Base-by-base conservation (phyloP, 2,113 vertebrate genomes). In the Sorex fumeus region DNA sequence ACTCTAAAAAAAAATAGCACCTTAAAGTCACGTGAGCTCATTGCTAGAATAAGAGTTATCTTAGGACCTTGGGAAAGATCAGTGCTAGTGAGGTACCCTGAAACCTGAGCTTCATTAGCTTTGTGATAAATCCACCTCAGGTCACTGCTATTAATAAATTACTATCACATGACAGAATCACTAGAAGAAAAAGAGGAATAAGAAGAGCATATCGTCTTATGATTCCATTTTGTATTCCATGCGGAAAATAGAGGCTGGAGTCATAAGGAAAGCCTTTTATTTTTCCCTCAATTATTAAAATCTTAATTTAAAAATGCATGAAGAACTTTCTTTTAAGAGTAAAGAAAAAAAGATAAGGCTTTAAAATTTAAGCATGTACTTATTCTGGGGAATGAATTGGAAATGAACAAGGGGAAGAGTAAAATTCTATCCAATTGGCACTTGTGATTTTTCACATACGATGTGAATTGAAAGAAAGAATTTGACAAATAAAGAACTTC, bases 241-340 rank as follows among this genome's bases (percentile, higher is more conserved):
- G 60, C 90, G 30, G 23, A 72, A 85, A 84, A 86, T 92, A 85
- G 12, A 94, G 21, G 47, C 85, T 86, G 47, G 32, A 88, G 30
- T 91, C 71, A 83, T 84, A 79, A 53, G 36, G 74, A 69, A 85
- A 91, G 36, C 28, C 62, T 88, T 94, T 95, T 93, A 84, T 94
- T 82, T 95, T 78, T 36, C 45, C 13, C 40, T 95, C 76, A 94
- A 95, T 97, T 95, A 94, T 95, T 96, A 88, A 93, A 94, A 86
- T 60, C 88, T 92, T 91, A 80, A 90, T 83, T 95, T 90, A 88
- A 95, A 96, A 95, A 96, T 97, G 74, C 83, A 95, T 95, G 91
- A 90, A 93, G 69, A 90, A 90, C 91, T 88, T 91, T 76, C 72
- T 95, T 92, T 84, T 21, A 84, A 94, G 75, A n/a, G 53, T 91